Percentiles rank a stretch among this genome's conserved stretches.
Conservation (phyloP, 2,888 invertebrate genomes). For the Pediacus dermestoides region DNA sequence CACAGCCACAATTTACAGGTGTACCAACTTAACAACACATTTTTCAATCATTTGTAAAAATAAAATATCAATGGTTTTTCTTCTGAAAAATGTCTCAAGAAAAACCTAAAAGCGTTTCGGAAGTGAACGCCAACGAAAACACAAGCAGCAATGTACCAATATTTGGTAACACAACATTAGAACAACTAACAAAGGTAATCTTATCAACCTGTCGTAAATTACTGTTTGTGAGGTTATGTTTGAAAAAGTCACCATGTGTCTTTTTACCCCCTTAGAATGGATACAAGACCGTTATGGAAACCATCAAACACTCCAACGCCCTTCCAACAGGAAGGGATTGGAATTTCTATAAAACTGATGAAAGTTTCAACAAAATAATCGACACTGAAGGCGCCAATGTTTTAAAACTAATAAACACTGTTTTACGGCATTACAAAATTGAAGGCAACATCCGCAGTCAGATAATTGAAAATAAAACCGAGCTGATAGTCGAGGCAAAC, state of each 20-base stretch:
- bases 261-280: constrained; percentile 60
- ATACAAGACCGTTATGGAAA: constrained; percentile 61
- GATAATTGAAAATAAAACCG: constrained; percentile 65
- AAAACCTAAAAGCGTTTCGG: background rate
- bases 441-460: constrained; percentile 56
- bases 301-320: constrained; percentile 67
- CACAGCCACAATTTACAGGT: too few relatives aligned
- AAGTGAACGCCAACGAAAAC: background rate
- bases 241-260: constrained; percentile 12
- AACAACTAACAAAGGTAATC: constrained; percentile 48
- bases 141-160: background rate
- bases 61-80: too few relatives aligned
- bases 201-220: too few relatives aligned
- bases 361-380: constrained; percentile 66
- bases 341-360: constrained; percentile 72
- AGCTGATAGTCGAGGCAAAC: constrained; percentile 76
- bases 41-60: too few relatives aligned
- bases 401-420: constrained; percentile 56
- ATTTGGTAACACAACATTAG: constrained; percentile 24
- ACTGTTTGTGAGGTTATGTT: constrained; percentile 21
- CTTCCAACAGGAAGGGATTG: constrained; percentile 70
- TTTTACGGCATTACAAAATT: constrained; percentile 56
- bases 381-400: constrained; percentile 63
- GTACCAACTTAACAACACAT: too few relatives aligned
- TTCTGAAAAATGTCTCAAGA: constrained; percentile 1